Evolutionary conservation across 2,888 invertebrate genomes (phyloP), one percentile per base, ranked within the genome.

Genomic region (Tetramorium bicarinatum): DNA sequence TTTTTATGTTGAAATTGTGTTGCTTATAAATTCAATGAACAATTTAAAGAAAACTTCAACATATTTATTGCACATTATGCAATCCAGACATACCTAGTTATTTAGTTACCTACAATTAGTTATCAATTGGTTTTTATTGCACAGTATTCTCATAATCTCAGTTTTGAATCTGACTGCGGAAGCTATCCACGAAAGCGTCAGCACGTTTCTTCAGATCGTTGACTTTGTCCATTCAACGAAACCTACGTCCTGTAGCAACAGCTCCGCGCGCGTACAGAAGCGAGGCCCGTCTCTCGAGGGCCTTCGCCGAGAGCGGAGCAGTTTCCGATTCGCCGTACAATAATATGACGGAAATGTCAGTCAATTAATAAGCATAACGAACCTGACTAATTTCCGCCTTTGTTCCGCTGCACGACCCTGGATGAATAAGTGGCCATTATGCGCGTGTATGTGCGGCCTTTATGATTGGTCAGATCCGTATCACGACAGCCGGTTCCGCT

Each of bases 261-360:
- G 56, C 47, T 9, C 11, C 71, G 56, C n/a, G 56, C 44, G 44
- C 18, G 15, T 52, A 61, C n/a, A 44, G 76, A 41, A 77, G 25
- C 7, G 38, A 49, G 67, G 18, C 25, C 15, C 21, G 59, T 47
- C 49, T 88, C 90, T 91, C 89, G 90, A 91, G 90, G 82, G 86
- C 81, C 87, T 84, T 85, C 29, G 29, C 88, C 89, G 90, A 87
- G 87, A 47, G 72, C 29, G 29, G 29, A 82, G 77, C 88, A 80
- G 86, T 89, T 91, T 89, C 91, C 92, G 91, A 93, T 93, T 93
- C 88, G 90, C 84, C 88, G 90, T 87, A 89, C 87, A 90, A 90
- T 94, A 93, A 94, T 94, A 94, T 94, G 94, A 94, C 94, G 94
- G 94, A 94, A 95, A 95, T 90, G 94, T 94, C 94, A 95, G 94